These are phyloP conservation scores for Piprites chloris DNA, from an alignment of 2,113 vertebrate genomes.

Conservation along the genomic window DNA sequence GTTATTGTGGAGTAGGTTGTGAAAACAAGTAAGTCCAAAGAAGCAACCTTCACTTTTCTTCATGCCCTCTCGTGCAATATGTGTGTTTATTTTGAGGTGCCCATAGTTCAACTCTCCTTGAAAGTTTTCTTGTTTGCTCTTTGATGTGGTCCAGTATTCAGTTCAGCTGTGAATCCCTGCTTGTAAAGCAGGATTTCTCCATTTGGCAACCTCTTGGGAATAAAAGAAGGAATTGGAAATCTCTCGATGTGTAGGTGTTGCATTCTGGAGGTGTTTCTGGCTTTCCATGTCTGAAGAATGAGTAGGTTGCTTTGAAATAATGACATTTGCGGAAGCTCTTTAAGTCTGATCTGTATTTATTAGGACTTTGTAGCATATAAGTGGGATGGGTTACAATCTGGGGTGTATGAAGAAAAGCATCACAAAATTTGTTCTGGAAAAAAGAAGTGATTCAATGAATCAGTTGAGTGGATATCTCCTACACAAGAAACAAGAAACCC, in stretches of 20 bases:
- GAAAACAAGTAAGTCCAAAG: background rate
- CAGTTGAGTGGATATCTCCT: background rate
- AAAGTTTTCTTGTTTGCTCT: background rate
- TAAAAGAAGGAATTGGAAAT: slow-evolving; percentile 5
- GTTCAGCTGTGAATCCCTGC: background rate
- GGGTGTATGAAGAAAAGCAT: background rate
- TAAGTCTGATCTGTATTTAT: background rate
- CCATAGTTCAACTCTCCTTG: background rate
- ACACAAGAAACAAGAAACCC: background rate
- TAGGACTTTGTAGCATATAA: background rate
- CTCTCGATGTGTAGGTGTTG: background rate
- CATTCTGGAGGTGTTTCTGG: background rate
- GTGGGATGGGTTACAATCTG: background rate
- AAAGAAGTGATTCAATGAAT: background rate
- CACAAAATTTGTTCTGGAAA: background rate
- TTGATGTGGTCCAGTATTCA: background rate
- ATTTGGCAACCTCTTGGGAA: background rate
- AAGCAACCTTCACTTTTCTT: background rate
- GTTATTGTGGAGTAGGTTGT: background rate
- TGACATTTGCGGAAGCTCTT: background rate
- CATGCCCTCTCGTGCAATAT: background rate
- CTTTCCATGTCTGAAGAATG: slow-evolving; percentile 4
- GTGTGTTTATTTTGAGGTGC: background rate
- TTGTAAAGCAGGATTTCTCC: background rate
- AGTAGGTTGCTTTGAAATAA: slow-evolving; percentile 28